Base-by-base conservation (phyloP, 2,888 invertebrate genomes). In the Parnassius orleans region DNA sequence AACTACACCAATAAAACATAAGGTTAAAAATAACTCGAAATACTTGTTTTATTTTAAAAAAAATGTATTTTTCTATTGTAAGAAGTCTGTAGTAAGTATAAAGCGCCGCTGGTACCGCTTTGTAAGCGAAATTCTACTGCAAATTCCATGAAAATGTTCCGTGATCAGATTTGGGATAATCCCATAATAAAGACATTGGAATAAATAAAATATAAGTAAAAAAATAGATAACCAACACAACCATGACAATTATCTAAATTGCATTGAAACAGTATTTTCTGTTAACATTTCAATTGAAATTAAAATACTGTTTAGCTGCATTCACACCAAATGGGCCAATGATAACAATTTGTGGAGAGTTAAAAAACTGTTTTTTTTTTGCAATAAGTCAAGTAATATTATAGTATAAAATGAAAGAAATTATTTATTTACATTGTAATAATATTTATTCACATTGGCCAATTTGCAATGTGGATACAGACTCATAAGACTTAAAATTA, bases 171-270 rank as follows among this genome's bases (percentile, higher is more conserved):
- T 42, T 54, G 41, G 19, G 52, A 9, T 19, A 24, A 47, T 54
- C 33, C 50, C 65, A 65, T 62, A 66, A 60, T 63, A 62, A 60
- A 57, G 61, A 66, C 69, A 87, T 87, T 85, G 80, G 81, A 84
- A 87, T 87, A 87, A 88, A 88, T 86, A 87, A 85, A 84, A 80
- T 73, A 84, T 86, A 86, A 89, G 85, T 85, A 83, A 87, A 84
- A 84, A 89, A 88, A 89, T 88, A 90, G 90, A 90, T 90, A 88
- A 87, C 78, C 84, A 88, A 90, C 90, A 90, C 90, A 90, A 90
- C 87, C 89, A 78, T 79, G 79, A 82, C 77, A 79, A 76, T 75
- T 68, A 75, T 71, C 80, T 83, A 82, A 63, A 80, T 76, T 81
- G 81, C 73, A 77, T 81, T 80, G 78, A 81, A 81, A 78, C 76